A percentile compares a stretch with the other conserved stretches of the same genome.
phyloP scores from a whole-genome alignment of 2,888 invertebrate genomes.

The Leucozona laternaria region DNA sequence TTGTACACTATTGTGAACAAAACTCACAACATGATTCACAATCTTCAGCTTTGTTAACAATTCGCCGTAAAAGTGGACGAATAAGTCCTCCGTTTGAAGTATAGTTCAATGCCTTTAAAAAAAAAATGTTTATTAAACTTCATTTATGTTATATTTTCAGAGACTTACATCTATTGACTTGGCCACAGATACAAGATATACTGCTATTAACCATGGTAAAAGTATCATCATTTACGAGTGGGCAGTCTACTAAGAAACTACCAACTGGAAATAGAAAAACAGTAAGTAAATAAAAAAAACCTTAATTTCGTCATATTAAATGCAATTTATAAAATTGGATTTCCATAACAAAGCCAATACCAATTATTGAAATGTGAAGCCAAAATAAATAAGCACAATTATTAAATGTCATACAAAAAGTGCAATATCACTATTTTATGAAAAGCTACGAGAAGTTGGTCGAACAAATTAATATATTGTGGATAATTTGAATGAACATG shows the following conservation, averaged over 20 bases:
- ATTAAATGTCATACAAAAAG: background rate
- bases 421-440: too few relatives aligned
- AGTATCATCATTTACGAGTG: slow-evolving; percentile 19
- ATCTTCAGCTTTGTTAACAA: slow-evolving; percentile 36
- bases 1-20: background rate
- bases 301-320: background rate
- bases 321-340: slow-evolving; percentile 25
- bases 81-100: background rate
- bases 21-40: slow-evolving; percentile 54
- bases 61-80: slow-evolving; percentile 23
- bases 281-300: background rate
- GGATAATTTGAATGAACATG: too few relatives aligned
- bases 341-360: background rate
- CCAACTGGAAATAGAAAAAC: background rate
- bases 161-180: slow-evolving; percentile 38
- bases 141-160: background rate
- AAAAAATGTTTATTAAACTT: background rate
- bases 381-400: background rate
- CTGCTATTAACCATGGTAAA: background rate
- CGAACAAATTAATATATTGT: too few relatives aligned
- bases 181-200: background rate
- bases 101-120: slow-evolving; percentile 25
- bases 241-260: background rate
- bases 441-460: too few relatives aligned
- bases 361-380: background rate